Base-by-base conservation (phyloP, 2,113 vertebrate species). In the Salvelinus alpinus region DNA sequence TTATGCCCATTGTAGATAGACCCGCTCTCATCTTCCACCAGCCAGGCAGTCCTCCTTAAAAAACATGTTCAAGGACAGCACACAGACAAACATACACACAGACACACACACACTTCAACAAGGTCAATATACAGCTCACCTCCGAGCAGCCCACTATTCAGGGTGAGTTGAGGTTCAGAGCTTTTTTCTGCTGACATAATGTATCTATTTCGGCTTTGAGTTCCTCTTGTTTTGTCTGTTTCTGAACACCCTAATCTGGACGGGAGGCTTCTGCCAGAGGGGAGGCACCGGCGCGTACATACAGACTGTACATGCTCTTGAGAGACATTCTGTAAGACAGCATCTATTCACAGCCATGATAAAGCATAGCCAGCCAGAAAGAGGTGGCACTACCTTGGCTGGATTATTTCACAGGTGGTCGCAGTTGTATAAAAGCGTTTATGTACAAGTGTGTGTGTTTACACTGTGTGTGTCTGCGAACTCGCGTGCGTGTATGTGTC, bases 401-500 rank as follows among this genome's bases (percentile, higher is more conserved):
- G 71, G 75, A 78, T 44, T 82, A 73, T 84, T 81, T 82, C 67
- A 76, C 82, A 84, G 82, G 68, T 84, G 77, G 75, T 74, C 27
- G 3, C 67, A 44, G 67, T 44, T 44, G 34, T 22, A 69, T 69
- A 5, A 44, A 44, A 44, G 57, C 76, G 59, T 51, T 34, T 69
- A 62, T 73, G 44, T 78, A 24, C 57, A 59, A 38, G 71, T 78
- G 71, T 54, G 70, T 64, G 6, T 65, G 31, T 34, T 60, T 44
- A 44, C 38, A 44, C 60, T 74, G 62, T 65, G n/a, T 74, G 66
- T 82, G 72, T 57, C 72, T 79, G 11, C 82, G 72, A 87, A 75
- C 79, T 76, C 5, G 81, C 68, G 80, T 67, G 72, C 22, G 22
- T 34, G 73, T 79, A 86, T 87, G 86, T 90, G 90, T 92, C 87